phyloP scores from a whole-genome alignment of 2,113 vertebrate genomes.

The Coptodon rendalli region DNA sequence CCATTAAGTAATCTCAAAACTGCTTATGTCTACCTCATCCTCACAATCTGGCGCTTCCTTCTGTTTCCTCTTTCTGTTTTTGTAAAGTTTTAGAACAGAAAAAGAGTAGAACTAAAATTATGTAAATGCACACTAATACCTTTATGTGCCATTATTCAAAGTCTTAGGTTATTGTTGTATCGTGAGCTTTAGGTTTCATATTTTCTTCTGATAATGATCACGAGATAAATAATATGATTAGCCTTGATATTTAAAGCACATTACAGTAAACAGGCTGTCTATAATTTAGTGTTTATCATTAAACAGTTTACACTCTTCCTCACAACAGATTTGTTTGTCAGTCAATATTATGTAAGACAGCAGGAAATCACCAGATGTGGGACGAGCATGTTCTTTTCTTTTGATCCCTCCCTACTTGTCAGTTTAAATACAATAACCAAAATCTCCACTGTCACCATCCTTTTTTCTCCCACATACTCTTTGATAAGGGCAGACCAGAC shows the following conservation, averaged over 20 bases:
- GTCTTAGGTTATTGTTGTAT: background rate
- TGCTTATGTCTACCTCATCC: background rate
- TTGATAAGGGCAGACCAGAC: background rate
- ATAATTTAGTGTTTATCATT: background rate
- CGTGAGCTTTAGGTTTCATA: background rate
- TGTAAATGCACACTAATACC: background rate
- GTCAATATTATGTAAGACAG: constrained; percentile 45
- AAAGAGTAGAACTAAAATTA: background rate
- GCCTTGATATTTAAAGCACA: background rate
- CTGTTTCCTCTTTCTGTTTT: background rate
- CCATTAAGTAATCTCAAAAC: constrained; percentile 18
- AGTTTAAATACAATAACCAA: constrained; percentile 14
- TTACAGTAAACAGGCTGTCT: background rate
- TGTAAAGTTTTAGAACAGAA: background rate
- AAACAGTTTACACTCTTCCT: background rate
- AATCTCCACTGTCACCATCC: constrained; percentile 12
- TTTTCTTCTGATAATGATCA: background rate
- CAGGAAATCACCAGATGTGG: constrained; percentile 32
- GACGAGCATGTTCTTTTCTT: constrained; percentile 13
- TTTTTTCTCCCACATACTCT: background rate
- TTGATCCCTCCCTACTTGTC: constrained; percentile 14
- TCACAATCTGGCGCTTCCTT: background rate
- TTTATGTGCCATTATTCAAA: background rate
- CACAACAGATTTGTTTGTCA: constrained; percentile 8
- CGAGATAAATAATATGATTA: background rate